These are phyloP conservation scores for Lophius piscatorius DNA, from an alignment of 2,113 vertebrate genomes.

Conservation along the genomic window DNA sequence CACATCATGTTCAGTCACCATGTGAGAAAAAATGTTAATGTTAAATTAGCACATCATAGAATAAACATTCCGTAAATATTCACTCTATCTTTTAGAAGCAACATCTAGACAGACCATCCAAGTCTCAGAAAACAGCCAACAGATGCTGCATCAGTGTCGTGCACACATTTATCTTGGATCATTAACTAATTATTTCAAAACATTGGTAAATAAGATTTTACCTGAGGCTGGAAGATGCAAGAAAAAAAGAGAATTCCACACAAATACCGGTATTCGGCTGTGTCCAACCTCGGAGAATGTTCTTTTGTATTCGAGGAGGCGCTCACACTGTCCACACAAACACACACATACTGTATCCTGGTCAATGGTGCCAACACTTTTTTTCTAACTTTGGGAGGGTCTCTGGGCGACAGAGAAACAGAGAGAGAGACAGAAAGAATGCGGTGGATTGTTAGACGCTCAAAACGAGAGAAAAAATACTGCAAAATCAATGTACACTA, in stretches of 20 bases:
- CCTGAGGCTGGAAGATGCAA: constrained; percentile 56
- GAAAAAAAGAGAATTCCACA: constrained; percentile 38
- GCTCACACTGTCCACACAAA: constrained; percentile 49
- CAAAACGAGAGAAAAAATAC: no score
- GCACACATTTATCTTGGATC: neutral
- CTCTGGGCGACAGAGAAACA: constrained; percentile 22
- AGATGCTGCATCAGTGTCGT: no score
- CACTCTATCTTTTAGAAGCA: no score
- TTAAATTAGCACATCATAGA: no score
- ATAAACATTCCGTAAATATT: no score
- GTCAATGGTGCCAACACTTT: constrained; percentile 18
- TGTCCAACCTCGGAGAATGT: constrained; percentile 50
- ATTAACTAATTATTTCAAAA: constrained; percentile 12
- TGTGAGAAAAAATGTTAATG: no score
- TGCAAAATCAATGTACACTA: no score
- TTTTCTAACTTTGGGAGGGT: constrained; percentile 55
- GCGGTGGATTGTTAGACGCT: no score
- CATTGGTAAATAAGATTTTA: constrained; percentile 33
- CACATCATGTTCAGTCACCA: no score
- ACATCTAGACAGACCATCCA: no score
- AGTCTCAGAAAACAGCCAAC: no score
- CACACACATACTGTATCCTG: constrained; percentile 18
- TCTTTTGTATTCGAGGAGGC: constrained; percentile 54
- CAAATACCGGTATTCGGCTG: constrained; percentile 27
- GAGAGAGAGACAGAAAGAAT: neutral